Evolutionary conservation across 1,140 invertebrate genomes (phyloP), one percentile per base, ranked within the genome.

Genomic region (Monochamus saltuarius): DNA sequence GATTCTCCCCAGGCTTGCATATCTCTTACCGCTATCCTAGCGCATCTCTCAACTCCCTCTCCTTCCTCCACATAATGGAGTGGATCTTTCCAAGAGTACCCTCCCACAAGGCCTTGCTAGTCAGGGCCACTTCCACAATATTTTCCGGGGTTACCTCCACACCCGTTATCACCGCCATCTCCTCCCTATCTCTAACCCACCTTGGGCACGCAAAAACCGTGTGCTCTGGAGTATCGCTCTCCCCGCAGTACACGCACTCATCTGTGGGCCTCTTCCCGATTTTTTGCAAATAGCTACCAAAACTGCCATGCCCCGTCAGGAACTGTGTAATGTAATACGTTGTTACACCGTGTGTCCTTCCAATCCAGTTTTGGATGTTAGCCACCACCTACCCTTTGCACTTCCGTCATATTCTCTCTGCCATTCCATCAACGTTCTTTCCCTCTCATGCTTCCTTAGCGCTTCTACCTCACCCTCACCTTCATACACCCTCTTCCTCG

Each of bases 271-370:
- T 35, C 13, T 40, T 58, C 17, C 36, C 22, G 22, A n/a, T 36
- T 49, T 49, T 50, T 11, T 56, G 10, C 42, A 19, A 6, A 37
- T 59, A 63, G 11, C 34, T 49, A 29, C 22, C 22, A 29, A 29
- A 29, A 2, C 2, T 29, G 6, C 22, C 22, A 29, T 29, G 22
- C 22, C 0, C 46, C 2, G 61, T 63, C 7, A 66, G 34, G n/a
- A 56, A 36, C 39, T 66, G 64, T 7, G 61, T 56, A 7, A 60
- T 8, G n/a, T 46, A 60, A 17, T 57, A 63, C 14, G 59, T 38
- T 0, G 40, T 8, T 8, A 37, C 38, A 14, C 57, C 50, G 16
- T 54, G 51, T 49, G 36, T 49, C 9, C 47, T 9, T 2, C 22
- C 39, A n/a, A 17, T 17, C 64, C 64, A 59, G 1, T 1, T 13